These are phyloP conservation scores for Coelopa pilipes DNA, from an alignment of 2,888 invertebrate species.

Conservation along the genomic window DNA sequence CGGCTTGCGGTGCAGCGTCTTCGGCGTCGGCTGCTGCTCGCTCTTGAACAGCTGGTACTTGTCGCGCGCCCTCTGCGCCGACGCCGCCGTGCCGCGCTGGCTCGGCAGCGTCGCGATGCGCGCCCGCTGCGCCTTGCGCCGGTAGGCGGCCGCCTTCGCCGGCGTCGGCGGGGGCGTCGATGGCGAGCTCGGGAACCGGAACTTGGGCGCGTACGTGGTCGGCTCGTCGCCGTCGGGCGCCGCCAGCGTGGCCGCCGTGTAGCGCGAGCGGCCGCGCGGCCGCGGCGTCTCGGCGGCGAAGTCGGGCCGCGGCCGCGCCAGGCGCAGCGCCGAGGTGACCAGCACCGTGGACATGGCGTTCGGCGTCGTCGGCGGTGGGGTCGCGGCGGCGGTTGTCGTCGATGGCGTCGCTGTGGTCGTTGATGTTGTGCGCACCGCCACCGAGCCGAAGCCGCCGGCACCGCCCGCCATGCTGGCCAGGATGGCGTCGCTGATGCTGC, in stretches of 20 bases:
- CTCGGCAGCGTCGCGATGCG: constrained; percentile 46
- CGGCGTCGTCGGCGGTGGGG: constrained; percentile 40
- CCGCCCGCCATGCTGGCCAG: constrained; percentile 42
- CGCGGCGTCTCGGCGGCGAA: constrained; percentile 46
- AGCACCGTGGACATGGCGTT: constrained; percentile 53
- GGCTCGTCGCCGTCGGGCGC: constrained; percentile 55
- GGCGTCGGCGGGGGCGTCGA: constrained; percentile 10
- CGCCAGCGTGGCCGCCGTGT: constrained; percentile 57
- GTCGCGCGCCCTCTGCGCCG: constrained; percentile 48
- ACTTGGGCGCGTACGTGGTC: constrained; percentile 64
- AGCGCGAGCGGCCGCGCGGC: constrained; percentile 62
- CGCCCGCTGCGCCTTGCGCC: constrained; percentile 54
- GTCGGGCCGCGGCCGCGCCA: constrained; percentile 33
- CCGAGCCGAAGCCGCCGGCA: constrained; percentile 31
- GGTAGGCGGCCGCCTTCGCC: constrained; percentile 39
- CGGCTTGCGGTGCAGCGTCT: constrained; percentile 3
- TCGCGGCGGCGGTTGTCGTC: constrained; percentile 40
- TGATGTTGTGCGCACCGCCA: constrained; percentile 34
- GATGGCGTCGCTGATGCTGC: constrained; percentile 58
- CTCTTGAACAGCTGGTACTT: constrained; percentile 55
- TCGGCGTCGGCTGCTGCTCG: constrained; percentile 37
- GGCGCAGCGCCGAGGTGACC: constrained; percentile 53
- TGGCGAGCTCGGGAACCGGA: constrained; percentile 47
- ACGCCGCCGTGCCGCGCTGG: constrained; percentile 34
- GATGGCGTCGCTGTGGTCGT: constrained; percentile 43